phyloP scores from a whole-genome alignment of 2,888 invertebrate genomes.

The Thysanoteuthis rhombus region DNA sequence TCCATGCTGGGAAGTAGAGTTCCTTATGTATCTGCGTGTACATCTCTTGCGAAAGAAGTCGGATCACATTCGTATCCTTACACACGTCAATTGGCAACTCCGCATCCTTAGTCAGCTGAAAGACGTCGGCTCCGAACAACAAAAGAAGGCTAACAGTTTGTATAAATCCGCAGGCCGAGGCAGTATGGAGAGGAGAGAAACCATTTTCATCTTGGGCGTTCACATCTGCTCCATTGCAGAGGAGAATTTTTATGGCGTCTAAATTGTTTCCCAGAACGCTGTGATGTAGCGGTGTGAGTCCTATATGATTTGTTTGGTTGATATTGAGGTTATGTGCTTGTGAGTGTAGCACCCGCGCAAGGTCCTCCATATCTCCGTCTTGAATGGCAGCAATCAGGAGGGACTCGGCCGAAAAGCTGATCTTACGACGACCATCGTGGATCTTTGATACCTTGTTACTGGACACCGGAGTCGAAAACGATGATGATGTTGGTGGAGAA shows the following conservation, averaged over 20 bases:
- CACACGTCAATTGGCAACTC: slow-evolving; percentile 59
- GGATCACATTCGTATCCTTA: slow-evolving; percentile 53
- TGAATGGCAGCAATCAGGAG: slow-evolving; percentile 59
- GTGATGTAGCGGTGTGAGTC: slow-evolving; percentile 60
- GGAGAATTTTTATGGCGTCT: slow-evolving; percentile 58
- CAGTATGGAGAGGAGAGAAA: slow-evolving; percentile 59
- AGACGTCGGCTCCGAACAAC: slow-evolving; percentile 57
- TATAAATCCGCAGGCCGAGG: slow-evolving; percentile 58
- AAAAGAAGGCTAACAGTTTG: slow-evolving; percentile 58
- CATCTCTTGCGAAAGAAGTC: slow-evolving; percentile 54
- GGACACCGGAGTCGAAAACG: neutral
- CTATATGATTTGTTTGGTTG: slow-evolving; percentile 56
- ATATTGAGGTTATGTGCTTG: slow-evolving; percentile 47
- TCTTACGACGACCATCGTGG: slow-evolving; percentile 41
- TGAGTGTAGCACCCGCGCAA: slow-evolving; percentile 47
- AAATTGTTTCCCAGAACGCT: slow-evolving; percentile 60
- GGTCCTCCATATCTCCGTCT: slow-evolving; percentile 57
- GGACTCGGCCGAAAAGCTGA: slow-evolving; percentile 59
- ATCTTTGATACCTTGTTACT: neutral
- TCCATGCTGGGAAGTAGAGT: slow-evolving; percentile 39
- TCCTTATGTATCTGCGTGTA: slow-evolving; percentile 48
- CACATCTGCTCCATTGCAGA: slow-evolving; percentile 54
- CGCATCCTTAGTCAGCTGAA: slow-evolving; percentile 50
- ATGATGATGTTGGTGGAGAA: neutral
- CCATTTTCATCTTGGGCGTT: slow-evolving; percentile 58